Evolutionary conservation across 2,888 invertebrate genomes (phyloP), one percentile per base, ranked within the genome.

Genomic region (Stenchaetothrips biformis): DNA sequence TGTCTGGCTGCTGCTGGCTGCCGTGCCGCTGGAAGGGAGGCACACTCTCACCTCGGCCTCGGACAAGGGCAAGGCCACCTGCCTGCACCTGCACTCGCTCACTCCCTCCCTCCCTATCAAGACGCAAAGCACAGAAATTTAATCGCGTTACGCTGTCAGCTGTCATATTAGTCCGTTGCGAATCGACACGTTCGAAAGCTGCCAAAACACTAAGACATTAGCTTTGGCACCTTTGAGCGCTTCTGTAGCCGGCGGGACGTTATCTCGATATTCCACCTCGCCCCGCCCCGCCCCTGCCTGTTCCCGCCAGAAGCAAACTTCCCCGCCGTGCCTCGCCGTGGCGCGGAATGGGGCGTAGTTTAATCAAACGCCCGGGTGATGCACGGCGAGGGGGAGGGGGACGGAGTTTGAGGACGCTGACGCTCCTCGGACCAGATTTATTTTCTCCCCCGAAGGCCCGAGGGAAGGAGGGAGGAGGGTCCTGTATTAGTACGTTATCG

Each of bases 101-200:
- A 37, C 37, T 37, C 37, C 37, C 37, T 37, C 37, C 37, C 37
- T 37, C 37, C 37, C 37, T 37, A 37, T 37, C 37, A 37, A 37
- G 37, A 37, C 1, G 37, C 2, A 37, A 37, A 37, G 37, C 2
- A 37, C 37, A 37, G 37, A 37, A 37, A 37, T 37, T 37, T 37
- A 37, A 37, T 37, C 37, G 37, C 37, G 37, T 37, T 37, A 4
- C 4, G 37, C 37, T 4, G 67, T 4, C 21, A 21, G 67, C n/a
- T n/a, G n/a, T 67, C 21, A n/a, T n/a, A n/a, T 67, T 4, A 67
- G 21, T 21, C 67, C n/a, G 67, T n/a, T 67, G 67, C 21, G n/a
- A n/a, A 67, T 67, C n/a, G n/a, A 67, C 67, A 67, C 21, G 21
- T n/a, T 67, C 21, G n/a, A 21, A 67, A 67, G n/a, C n/a, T 67